Evolutionary conservation across 2,113 vertebrate species (phyloP).

Genomic region (Gallinago undulata): DNA sequence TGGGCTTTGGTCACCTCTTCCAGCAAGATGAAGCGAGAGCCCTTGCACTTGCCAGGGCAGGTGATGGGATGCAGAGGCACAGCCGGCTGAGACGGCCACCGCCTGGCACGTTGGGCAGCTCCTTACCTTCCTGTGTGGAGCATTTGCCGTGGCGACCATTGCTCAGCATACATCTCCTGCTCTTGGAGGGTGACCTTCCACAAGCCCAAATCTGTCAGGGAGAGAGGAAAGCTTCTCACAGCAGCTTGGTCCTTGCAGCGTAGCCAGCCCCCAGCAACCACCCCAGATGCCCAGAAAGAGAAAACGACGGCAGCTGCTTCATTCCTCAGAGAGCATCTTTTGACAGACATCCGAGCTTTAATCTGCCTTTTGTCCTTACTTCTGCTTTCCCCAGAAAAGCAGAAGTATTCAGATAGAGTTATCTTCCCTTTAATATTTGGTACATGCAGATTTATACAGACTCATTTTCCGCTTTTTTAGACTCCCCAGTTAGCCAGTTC

Average conservation of each 20-base stretch:
- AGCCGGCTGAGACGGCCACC: background rate
- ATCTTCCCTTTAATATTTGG: background rate
- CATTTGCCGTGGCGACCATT: background rate
- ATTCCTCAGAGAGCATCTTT: background rate
- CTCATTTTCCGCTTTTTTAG: slow-evolving; percentile 24
- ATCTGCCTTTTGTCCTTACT: background rate
- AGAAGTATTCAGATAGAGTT: background rate
- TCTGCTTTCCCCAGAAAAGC: background rate
- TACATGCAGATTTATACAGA: background rate
- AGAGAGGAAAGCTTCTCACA: background rate
- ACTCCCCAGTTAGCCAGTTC: slow-evolving; percentile 6
- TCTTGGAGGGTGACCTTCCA: background rate
- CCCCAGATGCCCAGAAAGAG: background rate
- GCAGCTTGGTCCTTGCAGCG: fast-evolving
- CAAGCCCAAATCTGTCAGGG: background rate
- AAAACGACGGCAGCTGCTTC: background rate
- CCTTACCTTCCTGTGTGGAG: background rate
- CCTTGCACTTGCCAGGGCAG: background rate
- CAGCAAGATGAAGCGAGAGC: fast-evolving
- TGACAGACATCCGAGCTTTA: background rate
- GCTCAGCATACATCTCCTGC: background rate
- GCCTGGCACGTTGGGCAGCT: fast-evolving
- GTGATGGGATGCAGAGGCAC: fast-evolving
- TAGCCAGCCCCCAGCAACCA: background rate
- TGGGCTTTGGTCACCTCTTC: background rate